A percentile compares a stretch with the other conserved stretches of the same genome.
Conservation (phyloP, 2,113 vertebrate genomes). For the Tupaia chinensis region DNA sequence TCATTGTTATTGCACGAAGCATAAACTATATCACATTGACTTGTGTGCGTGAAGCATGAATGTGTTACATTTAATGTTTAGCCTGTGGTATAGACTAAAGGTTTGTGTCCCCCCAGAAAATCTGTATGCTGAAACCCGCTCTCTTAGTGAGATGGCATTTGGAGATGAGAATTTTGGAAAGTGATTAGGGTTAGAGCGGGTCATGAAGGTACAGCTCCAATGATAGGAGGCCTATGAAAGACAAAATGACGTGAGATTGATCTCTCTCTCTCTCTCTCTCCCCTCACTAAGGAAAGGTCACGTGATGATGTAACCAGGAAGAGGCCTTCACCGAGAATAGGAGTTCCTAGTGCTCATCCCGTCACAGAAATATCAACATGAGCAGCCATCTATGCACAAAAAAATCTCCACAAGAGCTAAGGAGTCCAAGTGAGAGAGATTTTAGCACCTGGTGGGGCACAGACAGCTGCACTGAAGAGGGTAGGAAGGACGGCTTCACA, state of each 20-base stretch:
- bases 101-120: background rate
- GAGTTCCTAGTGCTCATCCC: background rate
- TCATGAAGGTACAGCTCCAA: background rate
- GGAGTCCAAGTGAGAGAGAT: background rate
- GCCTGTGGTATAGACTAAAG: background rate
- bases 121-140: background rate
- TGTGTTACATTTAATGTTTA: slow-evolving; percentile 17
- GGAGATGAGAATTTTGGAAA: background rate
- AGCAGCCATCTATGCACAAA: background rate
- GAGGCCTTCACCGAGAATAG: background rate
- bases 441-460: background rate
- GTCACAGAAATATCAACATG: background rate
- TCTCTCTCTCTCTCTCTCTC: background rate
- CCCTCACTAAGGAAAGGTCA: background rate
- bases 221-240: background rate
- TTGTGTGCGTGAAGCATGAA: background rate
- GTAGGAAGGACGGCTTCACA: no score
- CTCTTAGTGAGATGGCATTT: background rate
- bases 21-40: background rate
- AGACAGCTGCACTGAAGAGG: background rate
- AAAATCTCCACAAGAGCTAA: background rate
- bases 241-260: background rate
- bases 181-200: background rate
- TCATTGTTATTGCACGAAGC: background rate
- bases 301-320: background rate